Conservation (phyloP, 2,113 vertebrate species). For the Neotoma lepida region DNA sequence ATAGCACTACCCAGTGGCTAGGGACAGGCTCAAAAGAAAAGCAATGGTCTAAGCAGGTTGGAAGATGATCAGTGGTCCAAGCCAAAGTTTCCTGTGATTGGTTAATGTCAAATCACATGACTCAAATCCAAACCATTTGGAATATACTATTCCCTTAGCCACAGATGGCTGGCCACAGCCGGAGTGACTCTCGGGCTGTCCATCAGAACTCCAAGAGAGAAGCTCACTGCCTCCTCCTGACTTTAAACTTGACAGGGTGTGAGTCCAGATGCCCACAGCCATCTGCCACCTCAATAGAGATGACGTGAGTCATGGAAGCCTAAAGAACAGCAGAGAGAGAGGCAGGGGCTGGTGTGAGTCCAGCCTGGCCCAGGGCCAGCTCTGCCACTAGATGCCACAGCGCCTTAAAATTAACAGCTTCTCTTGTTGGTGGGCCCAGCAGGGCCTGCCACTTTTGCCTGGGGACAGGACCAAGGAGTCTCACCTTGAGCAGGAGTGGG, state of each 20-base stretch:
- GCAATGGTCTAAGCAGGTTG: background rate
- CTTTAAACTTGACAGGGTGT: background rate
- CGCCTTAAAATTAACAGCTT: background rate
- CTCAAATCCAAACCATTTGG: background rate
- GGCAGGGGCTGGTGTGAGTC: background rate
- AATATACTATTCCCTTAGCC: background rate
- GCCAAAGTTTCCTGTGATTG: background rate
- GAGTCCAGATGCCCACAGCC: background rate
- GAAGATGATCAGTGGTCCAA: background rate
- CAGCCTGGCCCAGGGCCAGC: background rate
- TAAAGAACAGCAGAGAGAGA: background rate
- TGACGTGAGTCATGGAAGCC: background rate
- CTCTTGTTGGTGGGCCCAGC: background rate
- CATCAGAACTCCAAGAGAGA: background rate
- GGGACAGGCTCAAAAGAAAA: background rate
- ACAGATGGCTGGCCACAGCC: background rate
- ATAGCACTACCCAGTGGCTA: background rate
- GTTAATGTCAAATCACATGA: background rate
- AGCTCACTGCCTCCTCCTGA: background rate
- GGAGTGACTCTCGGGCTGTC: background rate
- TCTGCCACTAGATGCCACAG: background rate
- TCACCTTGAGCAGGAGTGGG: constrained; percentile 97
- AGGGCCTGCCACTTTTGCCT: rapidly evolving
- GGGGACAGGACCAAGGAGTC: background rate
- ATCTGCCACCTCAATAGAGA: background rate